These are phyloP conservation scores for Aricia agestis DNA, from an alignment of 1,140 invertebrate genomes.

Conservation along the genomic window DNA sequence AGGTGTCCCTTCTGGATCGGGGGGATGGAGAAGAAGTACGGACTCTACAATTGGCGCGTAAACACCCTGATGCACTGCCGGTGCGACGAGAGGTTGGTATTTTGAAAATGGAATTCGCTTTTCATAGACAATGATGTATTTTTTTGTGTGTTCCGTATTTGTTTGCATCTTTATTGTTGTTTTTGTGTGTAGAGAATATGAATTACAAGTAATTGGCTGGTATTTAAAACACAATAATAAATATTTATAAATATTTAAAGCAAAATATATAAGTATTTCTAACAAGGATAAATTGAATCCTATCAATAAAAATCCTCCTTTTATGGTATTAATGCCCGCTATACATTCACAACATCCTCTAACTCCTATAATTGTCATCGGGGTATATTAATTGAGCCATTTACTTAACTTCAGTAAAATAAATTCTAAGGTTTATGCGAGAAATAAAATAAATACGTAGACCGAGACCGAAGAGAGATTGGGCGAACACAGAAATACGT, in stretches of 20 bases:
- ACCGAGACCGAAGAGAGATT: conserved; percentile 35
- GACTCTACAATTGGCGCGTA: conserved; percentile 88
- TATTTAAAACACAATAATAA: too few species aligned
- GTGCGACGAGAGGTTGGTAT: conserved; percentile 89
- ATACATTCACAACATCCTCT: neutral
- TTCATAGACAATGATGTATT: conserved; percentile 1
- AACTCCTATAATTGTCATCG: conserved; percentile 17
- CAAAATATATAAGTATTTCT: neutral
- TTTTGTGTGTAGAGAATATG: neutral
- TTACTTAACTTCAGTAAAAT: conserved; percentile 35
- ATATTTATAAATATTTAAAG: neutral
- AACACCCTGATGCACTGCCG: conserved; percentile 92
- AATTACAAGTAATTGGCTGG: too few species aligned
- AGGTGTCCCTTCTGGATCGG: conserved; percentile 88
- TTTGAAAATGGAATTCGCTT: conserved; percentile 21
- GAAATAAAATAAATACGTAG: conserved; percentile 50
- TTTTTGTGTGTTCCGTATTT: neutral
- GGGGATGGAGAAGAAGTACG: conserved; percentile 85
- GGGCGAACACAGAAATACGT: conserved; percentile 27
- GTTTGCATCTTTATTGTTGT: neutral
- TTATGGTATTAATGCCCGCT: neutral
- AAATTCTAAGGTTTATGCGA: conserved; percentile 52
- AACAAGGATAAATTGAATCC: neutral
- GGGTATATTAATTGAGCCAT: conserved; percentile 57
- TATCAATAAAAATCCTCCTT: neutral